Evolutionary conservation across 2,888 invertebrate genomes (phyloP).

Genomic region (Sthenelais limicola): DNA sequence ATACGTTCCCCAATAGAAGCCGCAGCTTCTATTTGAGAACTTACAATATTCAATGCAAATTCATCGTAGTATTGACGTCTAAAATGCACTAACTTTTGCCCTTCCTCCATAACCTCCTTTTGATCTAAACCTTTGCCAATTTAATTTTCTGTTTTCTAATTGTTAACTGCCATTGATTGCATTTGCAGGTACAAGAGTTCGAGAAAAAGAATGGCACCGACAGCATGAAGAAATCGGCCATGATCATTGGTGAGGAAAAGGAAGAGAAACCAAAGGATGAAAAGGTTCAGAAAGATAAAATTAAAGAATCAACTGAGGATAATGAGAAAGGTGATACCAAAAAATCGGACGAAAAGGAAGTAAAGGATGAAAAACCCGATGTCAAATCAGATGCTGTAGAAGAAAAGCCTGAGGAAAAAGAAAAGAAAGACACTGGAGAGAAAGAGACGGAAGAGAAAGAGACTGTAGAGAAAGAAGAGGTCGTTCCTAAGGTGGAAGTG

Average conservation of each 20-base stretch:
- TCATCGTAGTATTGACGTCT: too few species aligned
- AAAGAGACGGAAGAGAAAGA: slow-evolving; percentile 21
- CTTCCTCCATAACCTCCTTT: too few species aligned
- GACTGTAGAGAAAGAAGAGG: slow-evolving; percentile 39
- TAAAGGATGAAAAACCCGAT: slow-evolving; percentile 6
- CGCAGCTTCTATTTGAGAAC: too few species aligned
- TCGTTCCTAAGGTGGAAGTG: slow-evolving; percentile 3
- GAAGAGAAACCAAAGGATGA: not conserved
- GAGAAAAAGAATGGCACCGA: slow-evolving; percentile 50
- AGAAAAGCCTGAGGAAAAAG: not conserved
- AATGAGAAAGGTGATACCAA: not conserved
- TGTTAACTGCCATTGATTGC: too few species aligned
- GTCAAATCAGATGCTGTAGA: slow-evolving; percentile 9
- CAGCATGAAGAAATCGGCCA: slow-evolving; percentile 46
- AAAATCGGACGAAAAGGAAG: not conserved
- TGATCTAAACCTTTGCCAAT: too few species aligned
- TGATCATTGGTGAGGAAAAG: not conserved
- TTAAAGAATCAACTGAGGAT: not conserved
- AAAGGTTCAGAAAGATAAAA: slow-evolving; percentile 13
- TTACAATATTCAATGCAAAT: too few species aligned
- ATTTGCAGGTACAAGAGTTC: slow-evolving; percentile 53
- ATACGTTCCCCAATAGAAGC: too few species aligned
- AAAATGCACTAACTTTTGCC: too few species aligned
- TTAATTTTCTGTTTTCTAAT: too few species aligned
- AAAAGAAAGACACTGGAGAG: slow-evolving; percentile 8